Conservation (phyloP, 2,113 vertebrate species). For the Sinosuthora webbiana region DNA sequence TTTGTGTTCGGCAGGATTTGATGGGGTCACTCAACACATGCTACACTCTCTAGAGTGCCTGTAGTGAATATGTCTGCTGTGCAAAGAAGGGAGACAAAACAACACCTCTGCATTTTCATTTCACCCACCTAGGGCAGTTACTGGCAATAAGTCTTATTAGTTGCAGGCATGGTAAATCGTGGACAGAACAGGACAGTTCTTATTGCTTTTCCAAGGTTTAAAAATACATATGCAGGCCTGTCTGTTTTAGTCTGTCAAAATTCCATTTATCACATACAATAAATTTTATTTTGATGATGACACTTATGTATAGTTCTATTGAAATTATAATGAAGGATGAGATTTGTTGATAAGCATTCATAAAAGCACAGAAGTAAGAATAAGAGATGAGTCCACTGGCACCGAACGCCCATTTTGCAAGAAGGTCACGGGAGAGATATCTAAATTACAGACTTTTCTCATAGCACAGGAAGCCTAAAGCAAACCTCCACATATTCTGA, state of each 20-base stretch:
- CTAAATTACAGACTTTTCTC: neutral
- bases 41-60: neutral
- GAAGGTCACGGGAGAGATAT: neutral
- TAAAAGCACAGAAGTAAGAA: neutral
- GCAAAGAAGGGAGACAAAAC: neutral
- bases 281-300: neutral
- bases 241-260: neutral
- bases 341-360: neutral
- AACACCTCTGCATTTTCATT: neutral
- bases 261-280: neutral
- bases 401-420: neutral
- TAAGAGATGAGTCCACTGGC: neutral
- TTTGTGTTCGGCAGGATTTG: neutral
- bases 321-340: neutral
- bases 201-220: neutral
- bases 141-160: neutral
- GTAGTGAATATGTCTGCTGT: neutral
- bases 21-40: neutral
- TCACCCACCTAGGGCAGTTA: neutral
- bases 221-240: neutral
- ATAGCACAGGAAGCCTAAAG: neutral
- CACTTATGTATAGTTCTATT: neutral
- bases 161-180: neutral
- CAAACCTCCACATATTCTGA: neutral
- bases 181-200: neutral